Base-by-base conservation (phyloP, 2,113 vertebrate species). In the Terrapene triunguis region DNA sequence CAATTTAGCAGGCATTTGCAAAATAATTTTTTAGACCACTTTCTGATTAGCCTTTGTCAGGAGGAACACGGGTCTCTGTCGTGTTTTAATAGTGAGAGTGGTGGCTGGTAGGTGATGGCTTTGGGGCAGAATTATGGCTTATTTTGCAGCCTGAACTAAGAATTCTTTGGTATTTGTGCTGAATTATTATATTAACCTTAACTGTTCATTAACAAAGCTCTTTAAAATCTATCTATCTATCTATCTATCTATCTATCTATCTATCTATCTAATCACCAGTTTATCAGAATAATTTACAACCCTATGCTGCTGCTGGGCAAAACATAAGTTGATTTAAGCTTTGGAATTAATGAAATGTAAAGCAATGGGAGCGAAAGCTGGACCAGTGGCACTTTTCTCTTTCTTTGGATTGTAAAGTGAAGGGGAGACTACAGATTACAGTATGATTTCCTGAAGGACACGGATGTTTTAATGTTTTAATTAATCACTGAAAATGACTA, bases 271-370 rank as follows among this genome's bases (percentile, higher is more conserved):
- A 38, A 10, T 44, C 42, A 47, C 13, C 42, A 21, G n/a, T 72
- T 72, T 78, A 24, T 42, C 1, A 0, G 2, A 74, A 2, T 16
- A 25, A 32, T 0, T 1, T 1, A 1, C 19, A 1, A 0, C 47
- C 53, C 72, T 69, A 13, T 2, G 51, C 44, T 54, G 53, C 85
- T 72, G 94, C 91, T 80, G 93, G 38, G 27, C 48, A 27, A 53
- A 10, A 2, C 8, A 38, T 1, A 8, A 12, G 32, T 38, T 16
- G 93, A 69, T 92, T 82, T 11, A 0, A 89, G 2, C 44, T n/a
- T 50, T 69, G 85, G 69, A 92, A 85, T 59, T 8, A 17, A 57
- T 19, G 74, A 47, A 25, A 78, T 22, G 29, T 55, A 80, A 81
- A 55, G 82, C 32, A 80, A 74, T 14, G 65, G 78, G 84, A 17